Base-by-base conservation (phyloP, 2,888 invertebrate species). In the Sesamia inferens region DNA sequence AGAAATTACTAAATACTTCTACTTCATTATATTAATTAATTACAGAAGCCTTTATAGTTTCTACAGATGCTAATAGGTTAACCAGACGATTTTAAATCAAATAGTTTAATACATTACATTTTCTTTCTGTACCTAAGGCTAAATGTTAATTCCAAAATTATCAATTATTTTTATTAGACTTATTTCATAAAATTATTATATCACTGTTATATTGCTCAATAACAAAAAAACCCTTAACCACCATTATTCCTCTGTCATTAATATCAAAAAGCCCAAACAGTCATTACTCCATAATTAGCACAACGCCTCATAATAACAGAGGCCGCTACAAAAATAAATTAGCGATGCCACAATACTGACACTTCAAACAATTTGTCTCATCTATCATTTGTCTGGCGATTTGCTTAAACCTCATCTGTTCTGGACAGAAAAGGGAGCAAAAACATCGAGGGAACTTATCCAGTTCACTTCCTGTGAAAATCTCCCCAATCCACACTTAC, bases 341-440 rank as follows among this genome's bases (percentile, higher is more conserved):
- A 87, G 82, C 75, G 82, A 79, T 74, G 83, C 87, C 87, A 75
- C 88, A 88, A 90, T 88, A 90, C 89, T 90, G 88, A 81, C 90
- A 85, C 87, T 90, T 85, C 82, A 87, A 88, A 89, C 90, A 90
- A 93, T 93, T 93, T 93, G 91, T 93, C 93, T 92, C 87, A 88
- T 88, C 89, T 85, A 90, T 93, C 92, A 93, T 93, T 93, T 92
- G 93, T 93, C 91, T 91, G 87, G 87, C 85, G 91, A 92, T 93
- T 93, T 91, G 91, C 91, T 91, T 91, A 89, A 89, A 89, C 81
- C 89, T 92, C 92, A 90, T 92, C 93, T 94, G 94, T 82, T 83
- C 79, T 79, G 87, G 91, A 93, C 92, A 91, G 88, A 72, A 61
- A 82, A 89, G 89, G 90, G 88, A 85, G 84, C 89, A 91, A 93